Base-by-base conservation (phyloP, 2,888 invertebrate species). In the Lepeophtheirus nordmannii region DNA sequence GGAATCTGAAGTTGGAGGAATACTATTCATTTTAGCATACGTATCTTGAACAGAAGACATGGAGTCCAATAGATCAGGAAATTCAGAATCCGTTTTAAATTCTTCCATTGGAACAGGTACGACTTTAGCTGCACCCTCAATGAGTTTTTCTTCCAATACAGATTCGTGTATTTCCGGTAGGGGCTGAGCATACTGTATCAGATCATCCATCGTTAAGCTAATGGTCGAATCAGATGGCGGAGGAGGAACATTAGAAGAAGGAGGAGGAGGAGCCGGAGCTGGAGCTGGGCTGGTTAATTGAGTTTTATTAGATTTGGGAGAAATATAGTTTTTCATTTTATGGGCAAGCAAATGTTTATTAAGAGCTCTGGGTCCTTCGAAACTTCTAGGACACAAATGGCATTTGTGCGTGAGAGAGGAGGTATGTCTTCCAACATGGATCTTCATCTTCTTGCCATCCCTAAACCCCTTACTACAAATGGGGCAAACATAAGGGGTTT, bases 31-130 rank as follows among this genome's bases (percentile, higher is more conserved):
- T 9, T 22, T n/a, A 17, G 20, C 61, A n/a, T 37, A 30, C 5
- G 61, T 61, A 38, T n/a, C 17, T 14, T 38, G 30, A n/a, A 30
- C 30, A 38, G 22, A n/a, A 38, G 17, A 38, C 14, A 11, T 30
- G 61, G 66, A 61, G 23, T 66, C 66, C 46, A 66, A 59, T 14
- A 66, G 46, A 30, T 66, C 66, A 23, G 66, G 66, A 23, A 66
- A 66, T n/a, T 65, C 65, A 12, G n/a, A 23, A 8, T 61, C 30
- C 7, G 30, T 60, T 37, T 37, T 58, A 38, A 66, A 66, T 30
- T 66, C 66, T n/a, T 66, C 66, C 66, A 66, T 66, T 12, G 20
- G 12, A 14, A 66, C 20, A 39, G 59, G 66, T 14, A 66, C 66
- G 58, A 66, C 37, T 23, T 60, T 59, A 11, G 60, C 60, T 20